phyloP scores from a whole-genome alignment of 2,888 invertebrate species.

The Melanophora roralis region DNA sequence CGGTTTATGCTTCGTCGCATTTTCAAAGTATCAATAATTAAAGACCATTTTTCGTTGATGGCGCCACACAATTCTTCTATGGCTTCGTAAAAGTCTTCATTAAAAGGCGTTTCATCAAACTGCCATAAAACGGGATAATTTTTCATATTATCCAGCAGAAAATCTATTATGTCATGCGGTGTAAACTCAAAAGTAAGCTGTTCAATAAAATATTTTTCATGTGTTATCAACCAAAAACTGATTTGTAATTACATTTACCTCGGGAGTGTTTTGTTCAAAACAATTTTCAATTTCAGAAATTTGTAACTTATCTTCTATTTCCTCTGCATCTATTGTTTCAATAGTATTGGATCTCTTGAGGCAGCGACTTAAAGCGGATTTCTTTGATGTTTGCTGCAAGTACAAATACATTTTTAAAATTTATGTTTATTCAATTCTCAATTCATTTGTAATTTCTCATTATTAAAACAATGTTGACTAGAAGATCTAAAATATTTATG shows the following conservation, averaged over 20 bases:
- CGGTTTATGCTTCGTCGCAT: slow-evolving; percentile 47
- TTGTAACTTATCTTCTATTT: not conserved
- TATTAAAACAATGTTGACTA: too few species aligned
- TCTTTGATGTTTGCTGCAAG: not conserved
- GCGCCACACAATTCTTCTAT: slow-evolving; percentile 9
- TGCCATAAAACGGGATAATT: slow-evolving; percentile 32
- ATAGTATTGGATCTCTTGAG: not conserved
- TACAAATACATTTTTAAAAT: too few species aligned
- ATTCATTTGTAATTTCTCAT: too few species aligned
- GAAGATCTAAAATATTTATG: too few species aligned
- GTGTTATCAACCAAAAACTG: too few species aligned
- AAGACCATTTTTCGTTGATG: slow-evolving; percentile 35
- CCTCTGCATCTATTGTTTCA: not conserved
- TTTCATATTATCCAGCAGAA: slow-evolving; percentile 35
- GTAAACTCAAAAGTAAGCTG: slow-evolving; percentile 42
- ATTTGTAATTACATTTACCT: too few species aligned
- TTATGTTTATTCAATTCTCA: too few species aligned
- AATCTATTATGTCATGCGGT: slow-evolving; percentile 20
- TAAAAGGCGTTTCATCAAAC: too few species aligned
- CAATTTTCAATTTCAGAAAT: not conserved
- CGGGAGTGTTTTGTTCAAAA: not conserved
- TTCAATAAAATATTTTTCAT: not conserved
- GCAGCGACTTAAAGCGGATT: slow-evolving; percentile 15
- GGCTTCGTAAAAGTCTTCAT: slow-evolving; percentile 19
- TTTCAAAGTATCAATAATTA: slow-evolving; percentile 33